Conservation (phyloP, 2,113 vertebrate genomes). For the Poeciliopsis retropinna region DNA sequence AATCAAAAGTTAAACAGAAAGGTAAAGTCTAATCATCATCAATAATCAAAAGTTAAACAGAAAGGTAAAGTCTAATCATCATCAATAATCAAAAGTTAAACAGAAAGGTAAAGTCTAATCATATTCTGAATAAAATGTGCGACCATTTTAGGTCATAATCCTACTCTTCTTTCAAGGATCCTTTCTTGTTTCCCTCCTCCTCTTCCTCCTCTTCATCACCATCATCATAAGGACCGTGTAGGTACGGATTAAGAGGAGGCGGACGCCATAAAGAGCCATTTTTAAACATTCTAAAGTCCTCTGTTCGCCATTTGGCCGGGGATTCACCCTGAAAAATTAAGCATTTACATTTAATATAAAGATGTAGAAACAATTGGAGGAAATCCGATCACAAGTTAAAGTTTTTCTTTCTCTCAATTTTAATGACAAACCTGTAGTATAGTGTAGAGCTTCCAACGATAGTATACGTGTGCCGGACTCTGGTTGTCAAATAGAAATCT, state of each 20-base stretch:
- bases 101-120: not conserved
- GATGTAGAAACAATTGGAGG: not conserved
- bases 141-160: conserved; percentile 23
- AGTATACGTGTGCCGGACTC: conserved; percentile 98
- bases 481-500: conserved; percentile 99
- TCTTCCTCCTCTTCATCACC: conserved; percentile 90
- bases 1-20: not conserved
- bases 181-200: conserved; percentile 92
- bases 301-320: conserved; percentile 95
- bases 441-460: conserved; percentile 97
- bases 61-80: not conserved
- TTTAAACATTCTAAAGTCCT: conserved; percentile 98
- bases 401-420: not conserved
- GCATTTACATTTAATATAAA: not conserved
- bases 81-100: not conserved
- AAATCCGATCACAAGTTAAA: not conserved
- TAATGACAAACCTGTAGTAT: conserved; percentile 89
- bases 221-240: conserved; percentile 94
- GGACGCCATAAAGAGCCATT: conserved; percentile 97
- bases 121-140: not conserved
- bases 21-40: not conserved
- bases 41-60: no score
- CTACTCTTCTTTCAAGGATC: conserved; percentile 97
- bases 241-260: conserved; percentile 94
- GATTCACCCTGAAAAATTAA: conserved; percentile 87